Conservation (phyloP, 2,113 vertebrate species). For the Chlorocebus sabaeus region DNA sequence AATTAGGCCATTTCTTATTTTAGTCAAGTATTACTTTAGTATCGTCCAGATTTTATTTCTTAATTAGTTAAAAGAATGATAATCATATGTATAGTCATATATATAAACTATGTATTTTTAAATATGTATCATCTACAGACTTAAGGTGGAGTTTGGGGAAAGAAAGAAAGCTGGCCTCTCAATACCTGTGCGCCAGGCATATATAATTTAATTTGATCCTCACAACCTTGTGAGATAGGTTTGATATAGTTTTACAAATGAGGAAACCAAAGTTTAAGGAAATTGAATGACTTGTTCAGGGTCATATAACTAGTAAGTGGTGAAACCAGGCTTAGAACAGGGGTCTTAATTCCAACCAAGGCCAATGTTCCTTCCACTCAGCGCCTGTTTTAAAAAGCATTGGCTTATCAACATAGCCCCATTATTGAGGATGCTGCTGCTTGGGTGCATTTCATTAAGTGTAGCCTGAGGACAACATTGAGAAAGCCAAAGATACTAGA, state of each 20-base stretch:
- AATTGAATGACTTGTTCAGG: constrained; percentile 36
- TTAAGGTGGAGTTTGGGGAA: background rate
- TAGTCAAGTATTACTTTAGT: background rate
- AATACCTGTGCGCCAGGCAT: background rate
- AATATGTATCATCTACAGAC: background rate
- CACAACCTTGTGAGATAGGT: constrained; percentile 28
- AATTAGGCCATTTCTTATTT: constrained; percentile 46
- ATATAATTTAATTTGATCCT: constrained; percentile 50
- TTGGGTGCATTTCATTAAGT: background rate
- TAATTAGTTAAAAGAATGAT: constrained; percentile 14
- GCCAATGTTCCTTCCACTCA: background rate
- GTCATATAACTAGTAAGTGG: background rate
- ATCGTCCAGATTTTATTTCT: background rate
- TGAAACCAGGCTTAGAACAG: background rate
- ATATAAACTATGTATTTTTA: background rate
- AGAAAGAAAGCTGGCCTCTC: background rate
- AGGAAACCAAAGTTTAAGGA: constrained; percentile 37
- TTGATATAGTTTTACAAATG: constrained; percentile 47
- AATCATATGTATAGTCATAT: background rate
- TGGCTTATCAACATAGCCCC: background rate
- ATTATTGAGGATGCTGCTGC: background rate
- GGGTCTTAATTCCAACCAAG: constrained; percentile 24
- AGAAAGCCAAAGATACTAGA: background rate
- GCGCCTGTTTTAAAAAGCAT: background rate
- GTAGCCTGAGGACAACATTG: background rate